Conservation (phyloP, 2,113 vertebrate species). For the Ammodramus savannarum region DNA sequence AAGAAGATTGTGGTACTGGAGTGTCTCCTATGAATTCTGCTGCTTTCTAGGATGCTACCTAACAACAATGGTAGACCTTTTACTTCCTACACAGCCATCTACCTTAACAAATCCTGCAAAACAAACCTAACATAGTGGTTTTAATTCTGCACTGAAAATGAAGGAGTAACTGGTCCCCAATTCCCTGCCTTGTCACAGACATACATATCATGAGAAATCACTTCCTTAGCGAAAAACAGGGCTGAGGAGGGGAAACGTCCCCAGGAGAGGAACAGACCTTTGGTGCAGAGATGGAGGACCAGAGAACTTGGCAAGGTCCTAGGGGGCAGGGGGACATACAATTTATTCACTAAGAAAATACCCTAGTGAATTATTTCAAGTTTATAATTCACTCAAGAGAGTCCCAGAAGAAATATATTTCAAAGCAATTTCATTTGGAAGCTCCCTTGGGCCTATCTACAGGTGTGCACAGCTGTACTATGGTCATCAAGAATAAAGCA, state of each 20-base stretch:
- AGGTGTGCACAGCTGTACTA: neutral
- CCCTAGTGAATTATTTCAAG: neutral
- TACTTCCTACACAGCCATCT: neutral
- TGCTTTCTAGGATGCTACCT: neutral
- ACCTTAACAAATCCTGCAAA: neutral
- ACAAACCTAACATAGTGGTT: neutral
- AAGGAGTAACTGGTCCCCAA: neutral
- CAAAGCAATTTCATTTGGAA: neutral
- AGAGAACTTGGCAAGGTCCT: neutral
- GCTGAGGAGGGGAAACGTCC: accelerated
- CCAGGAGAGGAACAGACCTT: neutral
- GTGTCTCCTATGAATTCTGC: neutral
- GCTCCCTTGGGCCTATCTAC: neutral
- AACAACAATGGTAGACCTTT: neutral
- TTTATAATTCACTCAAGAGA: neutral
- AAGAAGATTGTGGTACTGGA: accelerated
- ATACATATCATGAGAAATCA: accelerated
- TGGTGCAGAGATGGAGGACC: neutral
- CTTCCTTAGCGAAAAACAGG: neutral
- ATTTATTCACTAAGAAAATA: neutral
- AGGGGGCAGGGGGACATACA: accelerated
- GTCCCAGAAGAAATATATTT: neutral
- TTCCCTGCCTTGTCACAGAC: neutral
- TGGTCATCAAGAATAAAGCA: neutral
- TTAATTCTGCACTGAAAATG: neutral